These are phyloP conservation scores for Telmatherina bonti DNA, from an alignment of 2,797 vertebrate species.

Conservation along the genomic window DNA sequence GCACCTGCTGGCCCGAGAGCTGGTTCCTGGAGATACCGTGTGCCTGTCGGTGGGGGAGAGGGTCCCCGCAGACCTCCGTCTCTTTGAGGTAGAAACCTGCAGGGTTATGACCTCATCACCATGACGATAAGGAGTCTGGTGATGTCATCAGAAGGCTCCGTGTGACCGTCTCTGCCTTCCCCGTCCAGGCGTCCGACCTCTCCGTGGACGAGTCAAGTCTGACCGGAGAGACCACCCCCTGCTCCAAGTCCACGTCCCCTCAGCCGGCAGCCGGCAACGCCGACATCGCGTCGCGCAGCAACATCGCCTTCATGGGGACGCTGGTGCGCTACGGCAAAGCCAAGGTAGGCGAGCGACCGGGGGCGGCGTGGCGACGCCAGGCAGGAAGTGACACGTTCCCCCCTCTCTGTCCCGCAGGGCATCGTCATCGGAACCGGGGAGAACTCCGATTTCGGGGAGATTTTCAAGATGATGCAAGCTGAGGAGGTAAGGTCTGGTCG, in stretches of 20 bases:
- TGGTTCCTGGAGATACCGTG: conserved; percentile 97
- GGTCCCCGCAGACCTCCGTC: conserved; percentile 94
- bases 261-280: conserved; percentile 87
- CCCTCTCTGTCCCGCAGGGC: conserved; percentile 81
- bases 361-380: too few relatives aligned
- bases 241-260: conserved; percentile 88
- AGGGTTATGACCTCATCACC: too few relatives aligned
- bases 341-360: conserved; percentile 87
- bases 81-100: conserved; percentile 88
- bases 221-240: conserved; percentile 94
- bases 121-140: too few relatives aligned
- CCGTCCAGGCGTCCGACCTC: conserved; percentile 88
- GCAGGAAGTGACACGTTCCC: too few relatives aligned
- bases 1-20: conserved; percentile 92
- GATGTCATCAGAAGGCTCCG: too few relatives aligned
- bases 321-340: conserved; percentile 96
- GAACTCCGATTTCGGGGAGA: conserved; percentile 94
- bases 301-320: conserved; percentile 98
- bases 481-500: conserved; percentile 87
- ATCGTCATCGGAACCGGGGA: conserved; percentile 98
- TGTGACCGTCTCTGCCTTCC: too few relatives aligned
- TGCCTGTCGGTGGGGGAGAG: conserved; percentile 95
- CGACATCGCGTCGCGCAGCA: conserved; percentile 93
- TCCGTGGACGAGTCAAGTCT: conserved; percentile 95
- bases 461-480: conserved; percentile 98